Evolutionary conservation across 2,888 invertebrate genomes (phyloP), one percentile per base, ranked within the genome.

Genomic region (Plusia festucae): DNA sequence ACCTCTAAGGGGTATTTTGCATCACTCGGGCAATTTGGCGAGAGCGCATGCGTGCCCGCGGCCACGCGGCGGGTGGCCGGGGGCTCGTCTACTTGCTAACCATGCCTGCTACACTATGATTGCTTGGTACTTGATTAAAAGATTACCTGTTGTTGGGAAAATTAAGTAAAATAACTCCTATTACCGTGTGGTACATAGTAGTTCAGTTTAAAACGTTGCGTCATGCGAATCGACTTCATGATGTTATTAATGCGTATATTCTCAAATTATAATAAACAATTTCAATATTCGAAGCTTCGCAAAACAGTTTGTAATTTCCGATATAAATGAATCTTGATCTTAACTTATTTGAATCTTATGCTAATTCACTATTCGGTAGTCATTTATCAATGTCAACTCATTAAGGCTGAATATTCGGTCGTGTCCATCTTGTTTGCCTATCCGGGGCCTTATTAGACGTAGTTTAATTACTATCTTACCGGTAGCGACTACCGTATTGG

Each of bases 401-500:
- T 82, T 79, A 79, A 59, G 73, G 53, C 66, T 52, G 70, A 67
- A 49, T 68, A 22, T 65, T 72, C 30, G 57, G 61, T 69, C 56
- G 56, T 70, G 67, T 27, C 32, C 55, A 60, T 58, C 65, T 58
- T 55, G 68, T 74, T 71, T 70, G 68, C 27, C 60, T 72, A 71
- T 78, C 71, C 60, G 30, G 68, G 73, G 66, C 51, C 65, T 81
- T 79, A 77, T 76, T 76, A 79, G 79, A 78, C 70, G 69, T 75
- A 66, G 82, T 82, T 83, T 86, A 81, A 83, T 83, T 84, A 79
- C 81, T 73, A 78, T 75, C 40, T 22, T 78, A 78, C 81, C 86
- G 75, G 89, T 88, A 90, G 88, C 89, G 85, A 90, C 93, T 92
- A 89, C 92, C 84, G 92, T 90, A 88, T 93, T 88, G 86, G 85